phyloP scores from a whole-genome alignment of 92 coral and sea anemone species.

The Parazoanthus swiftii region DNA sequence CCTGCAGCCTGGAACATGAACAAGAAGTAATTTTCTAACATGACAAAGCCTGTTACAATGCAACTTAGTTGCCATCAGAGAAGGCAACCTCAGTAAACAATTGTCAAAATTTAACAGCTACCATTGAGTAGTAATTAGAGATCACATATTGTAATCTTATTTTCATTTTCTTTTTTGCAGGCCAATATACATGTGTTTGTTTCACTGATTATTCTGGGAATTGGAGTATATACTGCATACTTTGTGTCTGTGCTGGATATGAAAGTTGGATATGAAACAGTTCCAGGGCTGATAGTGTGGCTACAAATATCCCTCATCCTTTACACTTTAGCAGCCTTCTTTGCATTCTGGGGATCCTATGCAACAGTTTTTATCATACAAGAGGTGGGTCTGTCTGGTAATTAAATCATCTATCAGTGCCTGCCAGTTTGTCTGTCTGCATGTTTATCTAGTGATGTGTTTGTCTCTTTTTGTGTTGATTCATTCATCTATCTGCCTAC shows the following conservation, averaged over 20 bases:
- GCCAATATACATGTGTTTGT: slow-evolving; percentile 31
- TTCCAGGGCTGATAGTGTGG: slow-evolving; percentile 14
- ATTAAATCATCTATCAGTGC: too few species aligned
- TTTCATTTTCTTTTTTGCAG: neutral
- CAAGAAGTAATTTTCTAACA: too few species aligned
- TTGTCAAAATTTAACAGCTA: neutral
- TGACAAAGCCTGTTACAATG: too few species aligned
- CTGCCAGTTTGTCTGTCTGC: too few species aligned
- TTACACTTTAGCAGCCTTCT: slow-evolving; percentile 31
- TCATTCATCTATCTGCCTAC: too few species aligned
- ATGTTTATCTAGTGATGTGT: too few species aligned
- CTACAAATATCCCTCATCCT: slow-evolving; percentile 23
- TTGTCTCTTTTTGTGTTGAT: too few species aligned
- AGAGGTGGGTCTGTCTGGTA: neutral
- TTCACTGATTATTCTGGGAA: slow-evolving; percentile 24
- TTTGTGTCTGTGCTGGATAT: slow-evolving; percentile 39
- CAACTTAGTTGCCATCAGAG: too few species aligned
- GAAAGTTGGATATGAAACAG: slow-evolving; percentile 31
- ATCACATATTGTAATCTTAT: too few species aligned
- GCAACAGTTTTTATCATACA: slow-evolving; percentile 40
- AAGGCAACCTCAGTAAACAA: too few species aligned
- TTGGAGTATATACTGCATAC: slow-evolving; percentile 34
- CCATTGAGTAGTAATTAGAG: neutral
- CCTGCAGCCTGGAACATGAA: too few species aligned
- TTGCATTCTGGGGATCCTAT: slow-evolving; percentile 41